These are phyloP conservation scores for Clavelina lepadiformis DNA, from an alignment of 23 tunicate genomes.

Conservation along the genomic window DNA sequence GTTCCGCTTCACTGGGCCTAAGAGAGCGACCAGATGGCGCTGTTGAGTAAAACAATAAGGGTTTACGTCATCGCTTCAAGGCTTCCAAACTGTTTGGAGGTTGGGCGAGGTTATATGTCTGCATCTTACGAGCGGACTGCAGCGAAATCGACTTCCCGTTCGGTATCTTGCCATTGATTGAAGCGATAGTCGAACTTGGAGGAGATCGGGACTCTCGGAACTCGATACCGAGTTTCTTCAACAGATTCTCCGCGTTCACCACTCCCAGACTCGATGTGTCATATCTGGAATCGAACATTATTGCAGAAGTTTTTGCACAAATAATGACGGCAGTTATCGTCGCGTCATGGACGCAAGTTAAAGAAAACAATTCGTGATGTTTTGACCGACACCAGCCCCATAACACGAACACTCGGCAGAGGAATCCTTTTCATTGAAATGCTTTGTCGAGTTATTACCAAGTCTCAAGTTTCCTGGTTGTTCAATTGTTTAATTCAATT, in stretches of 20 bases:
- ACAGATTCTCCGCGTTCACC: slow-evolving; percentile 53
- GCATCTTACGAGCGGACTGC: slow-evolving; percentile 28
- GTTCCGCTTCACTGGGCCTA: slow-evolving; percentile 64
- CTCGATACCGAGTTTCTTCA: slow-evolving; percentile 84
- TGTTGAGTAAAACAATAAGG: neutral
- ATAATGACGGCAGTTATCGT: too few relatives aligned
- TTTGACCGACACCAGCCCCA: too few relatives aligned
- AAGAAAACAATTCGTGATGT: too few relatives aligned
- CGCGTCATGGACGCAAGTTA: too few relatives aligned
- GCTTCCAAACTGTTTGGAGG: neutral
- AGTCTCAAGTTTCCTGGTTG: too few relatives aligned
- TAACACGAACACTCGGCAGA: too few relatives aligned
- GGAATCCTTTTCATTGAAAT: too few relatives aligned
- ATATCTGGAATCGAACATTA: slow-evolving; percentile 25
- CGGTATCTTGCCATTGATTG: neutral
- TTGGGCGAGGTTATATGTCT: neutral
- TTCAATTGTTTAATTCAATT: too few relatives aligned
- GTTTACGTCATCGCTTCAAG: neutral
- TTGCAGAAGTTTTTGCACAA: neutral
- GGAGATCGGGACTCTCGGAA: slow-evolving; percentile 72
- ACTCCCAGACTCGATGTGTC: slow-evolving; percentile 63
- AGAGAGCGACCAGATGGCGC: slow-evolving; percentile 56
- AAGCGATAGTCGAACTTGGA: slow-evolving; percentile 8
- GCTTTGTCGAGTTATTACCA: too few relatives aligned
- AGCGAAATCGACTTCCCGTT: slow-evolving; percentile 4